A percentile compares a stretch with the other conserved stretches of the same genome.
phyloP scores from a whole-genome alignment of 2,113 vertebrate species.

The Aegotheles bennettii region DNA sequence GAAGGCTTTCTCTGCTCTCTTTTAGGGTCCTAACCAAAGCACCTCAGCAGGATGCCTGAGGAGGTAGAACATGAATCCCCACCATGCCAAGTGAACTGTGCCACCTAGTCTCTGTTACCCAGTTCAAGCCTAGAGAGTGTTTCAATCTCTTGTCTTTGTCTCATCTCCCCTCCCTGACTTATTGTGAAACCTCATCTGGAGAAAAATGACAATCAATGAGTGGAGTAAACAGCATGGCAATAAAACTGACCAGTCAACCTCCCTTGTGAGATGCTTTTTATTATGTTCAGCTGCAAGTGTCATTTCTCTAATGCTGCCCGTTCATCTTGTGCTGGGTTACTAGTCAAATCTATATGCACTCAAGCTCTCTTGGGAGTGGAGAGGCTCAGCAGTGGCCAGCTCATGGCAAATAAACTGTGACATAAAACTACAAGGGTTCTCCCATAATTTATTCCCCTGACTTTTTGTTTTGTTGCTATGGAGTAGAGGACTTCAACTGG shows the following conservation, averaged over 20 bases:
- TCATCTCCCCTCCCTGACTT: neutral
- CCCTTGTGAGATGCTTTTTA: constrained; percentile 5
- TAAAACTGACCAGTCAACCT: neutral
- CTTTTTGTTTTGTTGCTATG: neutral
- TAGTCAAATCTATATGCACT: neutral
- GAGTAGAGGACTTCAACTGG: neutral
- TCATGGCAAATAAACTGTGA: neutral
- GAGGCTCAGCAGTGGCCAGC: neutral
- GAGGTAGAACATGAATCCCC: neutral
- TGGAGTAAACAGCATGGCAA: neutral
- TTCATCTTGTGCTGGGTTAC: constrained; percentile 14
- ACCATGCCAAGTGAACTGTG: neutral
- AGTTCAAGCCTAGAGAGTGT: neutral
- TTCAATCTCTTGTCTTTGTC: neutral
- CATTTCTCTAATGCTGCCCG: constrained; percentile 8
- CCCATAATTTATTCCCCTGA: neutral
- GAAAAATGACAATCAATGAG: neutral
- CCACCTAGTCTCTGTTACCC: neutral
- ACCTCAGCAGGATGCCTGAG: neutral
- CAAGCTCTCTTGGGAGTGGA: neutral
- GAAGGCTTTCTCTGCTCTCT: neutral
- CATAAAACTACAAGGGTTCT: neutral
- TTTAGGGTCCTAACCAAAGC: neutral
- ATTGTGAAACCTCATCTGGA: neutral
- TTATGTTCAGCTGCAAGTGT: constrained; percentile 18